Base-by-base conservation (phyloP, 2,797 vertebrate species). In the Acanthis flammea region DNA sequence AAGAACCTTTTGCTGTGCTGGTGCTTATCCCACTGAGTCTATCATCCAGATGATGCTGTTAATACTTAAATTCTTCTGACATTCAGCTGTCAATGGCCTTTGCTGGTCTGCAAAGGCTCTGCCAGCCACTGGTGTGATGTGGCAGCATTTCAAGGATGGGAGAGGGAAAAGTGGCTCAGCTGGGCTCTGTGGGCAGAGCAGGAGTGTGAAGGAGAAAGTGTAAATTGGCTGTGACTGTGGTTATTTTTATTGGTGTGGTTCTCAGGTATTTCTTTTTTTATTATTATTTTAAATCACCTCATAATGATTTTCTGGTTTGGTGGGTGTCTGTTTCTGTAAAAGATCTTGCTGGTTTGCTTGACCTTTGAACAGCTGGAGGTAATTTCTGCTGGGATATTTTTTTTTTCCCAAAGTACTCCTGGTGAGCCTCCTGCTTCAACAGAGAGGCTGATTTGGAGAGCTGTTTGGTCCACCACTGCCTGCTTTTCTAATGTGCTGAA, bases 301-400 rank as follows among this genome's bases (percentile, higher is more conserved):
- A 10, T 76, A 87, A 84, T 79, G 65, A 47, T 75, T 91, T 90
- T 92, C 76, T 88, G 54, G 16, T 89, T 90, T 47, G 47, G 11
- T 68, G 79, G 37, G 19, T 41, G 19, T 88, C 86, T 95, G 66
- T 39, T 92, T 91, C 79, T 79, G 50, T 86, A 76, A 80, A 82
- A 79, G 65, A 33, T 35, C 60, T 35, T 80, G 65, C 39, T 80
- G 72, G 25, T 86, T 85, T 91, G 17, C 27, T 72, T 86, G 75
- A 83, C 89, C 70, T 80, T 86, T 45, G 21, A 92, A 58, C 86
- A 92, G 65, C 78, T 91, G 68, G 68, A 91, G 53, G 81, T 63
- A 74, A 88, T 95, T 94, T 89, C 47, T 85, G 23, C 6, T 68
- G 39, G 57, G 65, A 33, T 50, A 33, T 50, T 12, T 58, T 63